phyloP scores from a whole-genome alignment of 2,113 vertebrate genomes.

The Bettongia penicillata region DNA sequence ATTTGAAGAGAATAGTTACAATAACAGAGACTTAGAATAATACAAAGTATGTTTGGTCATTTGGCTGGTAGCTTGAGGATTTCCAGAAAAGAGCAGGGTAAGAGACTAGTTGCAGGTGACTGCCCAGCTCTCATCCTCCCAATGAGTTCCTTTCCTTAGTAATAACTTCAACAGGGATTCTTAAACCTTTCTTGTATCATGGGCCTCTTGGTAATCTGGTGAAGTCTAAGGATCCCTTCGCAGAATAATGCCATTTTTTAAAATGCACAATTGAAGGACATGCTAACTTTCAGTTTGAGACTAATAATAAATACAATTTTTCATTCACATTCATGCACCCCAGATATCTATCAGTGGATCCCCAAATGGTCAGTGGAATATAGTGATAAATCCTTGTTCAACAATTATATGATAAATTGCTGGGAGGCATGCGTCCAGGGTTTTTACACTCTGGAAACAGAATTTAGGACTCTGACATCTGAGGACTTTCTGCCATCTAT shows the following conservation, averaged over 20 bases:
- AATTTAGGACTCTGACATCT: neutral
- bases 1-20: constrained; percentile 22
- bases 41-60: constrained; percentile 7
- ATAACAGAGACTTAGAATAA: neutral
- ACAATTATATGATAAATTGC: neutral
- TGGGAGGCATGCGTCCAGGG: neutral
- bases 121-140: neutral
- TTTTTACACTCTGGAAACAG: neutral
- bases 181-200: neutral
- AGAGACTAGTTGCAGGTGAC: neutral
- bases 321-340: neutral
- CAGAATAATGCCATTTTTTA: neutral
- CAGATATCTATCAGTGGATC: neutral
- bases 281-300: neutral
- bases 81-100: neutral
- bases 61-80: neutral
- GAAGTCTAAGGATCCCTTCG: neutral
- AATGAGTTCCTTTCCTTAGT: neutral
- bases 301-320: neutral
- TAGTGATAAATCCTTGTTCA: neutral
- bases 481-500: neutral
- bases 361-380: neutral
- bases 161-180: neutral
- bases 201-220: neutral
- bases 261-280: neutral